Conservation (phyloP, 2,797 vertebrate genomes). For the Bufotes viridis region DNA sequence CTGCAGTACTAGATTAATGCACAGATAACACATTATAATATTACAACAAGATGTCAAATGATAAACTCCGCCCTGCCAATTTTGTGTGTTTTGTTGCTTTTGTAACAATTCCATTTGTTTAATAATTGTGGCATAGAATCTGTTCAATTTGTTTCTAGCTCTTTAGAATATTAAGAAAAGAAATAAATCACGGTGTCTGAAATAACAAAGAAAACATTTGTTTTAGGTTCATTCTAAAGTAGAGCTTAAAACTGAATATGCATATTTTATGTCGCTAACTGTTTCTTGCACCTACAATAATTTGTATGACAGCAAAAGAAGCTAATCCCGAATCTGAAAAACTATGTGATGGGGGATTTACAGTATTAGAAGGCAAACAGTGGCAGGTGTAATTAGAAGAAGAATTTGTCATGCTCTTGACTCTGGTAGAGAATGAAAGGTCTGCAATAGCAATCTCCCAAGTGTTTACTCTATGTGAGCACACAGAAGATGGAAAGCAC, state of each 20-base stretch:
- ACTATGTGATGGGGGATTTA: conserved; percentile 85
- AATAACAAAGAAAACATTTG: conserved; percentile 21
- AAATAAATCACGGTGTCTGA: conserved; percentile 11
- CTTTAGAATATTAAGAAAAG: conserved; percentile 15
- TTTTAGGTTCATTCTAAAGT: conserved; percentile 47
- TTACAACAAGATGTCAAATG: too few relatives aligned
- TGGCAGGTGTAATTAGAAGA: conserved; percentile 88
- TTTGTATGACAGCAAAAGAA: conserved; percentile 76
- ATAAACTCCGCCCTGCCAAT: not conserved
- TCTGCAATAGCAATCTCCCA: conserved; percentile 85
- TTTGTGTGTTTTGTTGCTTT: not conserved
- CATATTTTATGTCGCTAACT: conserved; percentile 64
- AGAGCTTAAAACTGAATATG: conserved; percentile 55
- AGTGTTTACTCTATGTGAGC: conserved; percentile 88
- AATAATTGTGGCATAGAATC: conserved; percentile 26
- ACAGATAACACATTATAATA: too few relatives aligned
- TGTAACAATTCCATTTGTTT: not conserved
- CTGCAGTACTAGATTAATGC: too few relatives aligned
- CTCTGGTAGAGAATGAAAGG: conserved; percentile 83
- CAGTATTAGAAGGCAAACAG: conserved; percentile 89
- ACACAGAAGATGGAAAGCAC: conserved; percentile 78
- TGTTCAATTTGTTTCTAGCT: not conserved
- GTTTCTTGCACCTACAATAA: conserved; percentile 68
- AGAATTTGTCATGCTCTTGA: conserved; percentile 91
- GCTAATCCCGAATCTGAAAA: conserved; percentile 83